Evolutionary conservation across 1,140 invertebrate genomes (phyloP).

Genomic region (Bombus balteatus): DNA sequence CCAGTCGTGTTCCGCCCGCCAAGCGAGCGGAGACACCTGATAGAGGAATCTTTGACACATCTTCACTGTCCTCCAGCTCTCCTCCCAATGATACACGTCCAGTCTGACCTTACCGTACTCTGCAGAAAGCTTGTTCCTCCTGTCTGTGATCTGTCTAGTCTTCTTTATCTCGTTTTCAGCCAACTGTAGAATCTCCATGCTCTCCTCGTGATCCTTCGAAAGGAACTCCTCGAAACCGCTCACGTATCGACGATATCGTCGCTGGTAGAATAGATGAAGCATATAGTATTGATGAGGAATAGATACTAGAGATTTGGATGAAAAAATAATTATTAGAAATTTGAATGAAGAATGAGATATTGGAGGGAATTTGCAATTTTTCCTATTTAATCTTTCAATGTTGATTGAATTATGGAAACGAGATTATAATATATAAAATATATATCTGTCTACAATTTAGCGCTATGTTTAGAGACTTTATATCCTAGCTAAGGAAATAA

Average conservation of each 20-base stretch:
- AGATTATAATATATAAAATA: too few relatives aligned
- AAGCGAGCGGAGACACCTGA: slow-evolving; percentile 84
- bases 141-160: slow-evolving; percentile 81
- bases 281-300: not conserved
- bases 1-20: slow-evolving; percentile 82
- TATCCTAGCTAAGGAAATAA: not conserved
- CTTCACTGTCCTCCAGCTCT: slow-evolving; percentile 85
- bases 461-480: too few relatives aligned
- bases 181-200: slow-evolving; percentile 83
- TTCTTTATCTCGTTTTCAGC: slow-evolving; percentile 82
- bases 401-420: too few relatives aligned
- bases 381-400: too few relatives aligned
- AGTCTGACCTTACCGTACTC: slow-evolving; percentile 82
- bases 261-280: not conserved
- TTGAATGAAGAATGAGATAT: too few relatives aligned
- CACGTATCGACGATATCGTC: slow-evolving; percentile 82
- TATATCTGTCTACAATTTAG: not conserved
- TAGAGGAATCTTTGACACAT: slow-evolving; percentile 87
- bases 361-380: too few relatives aligned
- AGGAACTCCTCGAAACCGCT: slow-evolving; percentile 86
- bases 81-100: slow-evolving; percentile 85
- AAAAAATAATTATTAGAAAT: too few relatives aligned
- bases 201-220: slow-evolving; percentile 84
- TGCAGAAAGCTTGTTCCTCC: slow-evolving; percentile 70
- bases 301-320: too few relatives aligned